Evolutionary conservation across 1,140 invertebrate species (phyloP).

Genomic region (Lineus longissimus): DNA sequence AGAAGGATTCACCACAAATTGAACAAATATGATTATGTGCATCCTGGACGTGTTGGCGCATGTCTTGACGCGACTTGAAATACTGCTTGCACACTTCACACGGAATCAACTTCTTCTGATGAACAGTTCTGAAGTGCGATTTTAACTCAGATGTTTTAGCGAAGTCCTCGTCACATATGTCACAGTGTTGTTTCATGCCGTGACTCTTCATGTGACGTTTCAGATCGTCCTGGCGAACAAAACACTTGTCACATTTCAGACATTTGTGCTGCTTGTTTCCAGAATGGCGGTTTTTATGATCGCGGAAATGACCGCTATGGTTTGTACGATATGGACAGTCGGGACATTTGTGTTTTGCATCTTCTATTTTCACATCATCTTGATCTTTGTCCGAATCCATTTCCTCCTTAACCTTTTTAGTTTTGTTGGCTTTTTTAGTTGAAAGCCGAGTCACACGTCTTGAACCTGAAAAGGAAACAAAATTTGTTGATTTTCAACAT

Average conservation of each 20-base stretch:
- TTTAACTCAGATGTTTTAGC: conserved; percentile 19
- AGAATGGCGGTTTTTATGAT: not conserved
- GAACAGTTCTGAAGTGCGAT: not conserved
- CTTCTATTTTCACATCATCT: not conserved
- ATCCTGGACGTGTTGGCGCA: not conserved
- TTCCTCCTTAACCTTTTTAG: no score
- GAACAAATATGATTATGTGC: conserved; percentile 11
- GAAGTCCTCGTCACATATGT: conserved; percentile 3
- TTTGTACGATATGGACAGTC: conserved; percentile 2
- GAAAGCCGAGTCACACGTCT: no score
- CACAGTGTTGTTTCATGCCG: not conserved
- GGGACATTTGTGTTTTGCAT: not conserved
- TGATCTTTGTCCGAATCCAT: no score
- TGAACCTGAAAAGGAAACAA: no score
- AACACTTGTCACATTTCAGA: not conserved
- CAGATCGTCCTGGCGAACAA: not conserved
- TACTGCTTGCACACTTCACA: conserved; percentile 1
- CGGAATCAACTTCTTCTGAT: conserved; percentile 8
- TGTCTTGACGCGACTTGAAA: conserved; percentile 3
- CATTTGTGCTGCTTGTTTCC: not conserved
- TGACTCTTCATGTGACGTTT: not conserved
- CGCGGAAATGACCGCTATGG: no score
- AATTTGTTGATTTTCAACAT: no score
- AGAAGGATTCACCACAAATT: conserved; percentile 9
- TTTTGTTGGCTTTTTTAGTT: no score